A percentile compares a stretch with the other conserved stretches of the same genome.
Conservation (phyloP, 2,113 vertebrate genomes). For the Rattus rattus region DNA sequence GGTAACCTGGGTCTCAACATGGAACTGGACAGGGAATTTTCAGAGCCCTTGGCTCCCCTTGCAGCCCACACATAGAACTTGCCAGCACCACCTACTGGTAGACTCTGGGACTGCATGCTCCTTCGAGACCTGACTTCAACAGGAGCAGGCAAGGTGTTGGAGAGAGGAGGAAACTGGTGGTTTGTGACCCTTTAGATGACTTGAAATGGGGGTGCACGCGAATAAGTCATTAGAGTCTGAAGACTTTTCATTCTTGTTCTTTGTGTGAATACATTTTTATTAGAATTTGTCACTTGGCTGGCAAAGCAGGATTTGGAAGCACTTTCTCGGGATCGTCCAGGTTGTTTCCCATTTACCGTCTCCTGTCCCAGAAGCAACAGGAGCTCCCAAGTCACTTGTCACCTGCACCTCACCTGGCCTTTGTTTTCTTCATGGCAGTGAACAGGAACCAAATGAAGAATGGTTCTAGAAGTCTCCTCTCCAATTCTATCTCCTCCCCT, state of each 20-base stretch:
- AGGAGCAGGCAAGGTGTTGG: not conserved
- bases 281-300: constrained; percentile 67
- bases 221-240: constrained; percentile 60
- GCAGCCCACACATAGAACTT: not conserved
- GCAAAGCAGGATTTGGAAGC: not conserved
- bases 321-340: not conserved
- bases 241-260: constrained; percentile 52
- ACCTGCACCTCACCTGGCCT: not conserved
- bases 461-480: not conserved
- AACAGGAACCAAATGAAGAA: not conserved
- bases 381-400: not conserved
- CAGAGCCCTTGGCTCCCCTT: not conserved
- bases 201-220: constrained; percentile 64
- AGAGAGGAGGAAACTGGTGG: constrained; percentile 40
- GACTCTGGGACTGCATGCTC: not conserved
- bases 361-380: not conserved
- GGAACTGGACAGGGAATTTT: not conserved
- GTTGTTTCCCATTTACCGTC: not conserved
- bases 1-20: not conserved
- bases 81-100: constrained; percentile 61
- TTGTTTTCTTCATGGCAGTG: not conserved
- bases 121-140: not conserved
- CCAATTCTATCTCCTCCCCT: not conserved
- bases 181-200: constrained; percentile 62
- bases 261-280: constrained; percentile 59